Evolutionary conservation across 2,797 vertebrate species (phyloP).

Genomic region (Falco novaeseelandiae): DNA sequence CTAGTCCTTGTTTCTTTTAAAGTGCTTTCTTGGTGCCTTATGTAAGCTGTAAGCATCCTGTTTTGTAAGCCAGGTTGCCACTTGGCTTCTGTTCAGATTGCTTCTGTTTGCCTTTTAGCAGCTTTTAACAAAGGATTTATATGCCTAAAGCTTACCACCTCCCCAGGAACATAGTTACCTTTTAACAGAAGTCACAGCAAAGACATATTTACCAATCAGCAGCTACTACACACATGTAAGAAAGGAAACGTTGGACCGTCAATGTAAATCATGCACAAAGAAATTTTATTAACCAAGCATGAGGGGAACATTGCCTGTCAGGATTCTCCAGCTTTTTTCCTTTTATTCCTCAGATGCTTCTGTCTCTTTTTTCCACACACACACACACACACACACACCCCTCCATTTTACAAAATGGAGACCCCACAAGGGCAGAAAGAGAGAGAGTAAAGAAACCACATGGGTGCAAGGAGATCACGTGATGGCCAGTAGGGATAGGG

Average conservation of each 20-base stretch:
- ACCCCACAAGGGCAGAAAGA: neutral
- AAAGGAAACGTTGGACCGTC: neutral
- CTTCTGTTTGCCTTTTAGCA: neutral
- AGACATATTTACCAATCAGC: neutral
- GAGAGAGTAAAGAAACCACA: fast-evolving
- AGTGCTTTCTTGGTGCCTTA: neutral
- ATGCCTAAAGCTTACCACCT: neutral
- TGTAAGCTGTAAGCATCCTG: neutral
- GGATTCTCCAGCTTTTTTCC: neutral
- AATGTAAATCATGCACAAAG: neutral
- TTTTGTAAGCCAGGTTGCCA: neutral
- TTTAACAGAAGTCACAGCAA: neutral
- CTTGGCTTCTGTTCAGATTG: neutral
- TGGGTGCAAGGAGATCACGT: neutral
- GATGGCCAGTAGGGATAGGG: neutral
- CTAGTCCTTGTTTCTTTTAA: neutral
- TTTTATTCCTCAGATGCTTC: fast-evolving
- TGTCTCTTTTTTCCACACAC: neutral
- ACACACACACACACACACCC: too few relatives aligned
- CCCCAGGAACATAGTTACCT: neutral
- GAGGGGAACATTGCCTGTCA: neutral
- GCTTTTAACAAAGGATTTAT: neutral
- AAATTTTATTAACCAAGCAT: neutral
- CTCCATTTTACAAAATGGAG: neutral
- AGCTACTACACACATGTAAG: neutral